A percentile compares a stretch with the other conserved stretches of the same genome.
Conservation (phyloP, 2,888 invertebrate species). For the Eilema griseolum region DNA sequence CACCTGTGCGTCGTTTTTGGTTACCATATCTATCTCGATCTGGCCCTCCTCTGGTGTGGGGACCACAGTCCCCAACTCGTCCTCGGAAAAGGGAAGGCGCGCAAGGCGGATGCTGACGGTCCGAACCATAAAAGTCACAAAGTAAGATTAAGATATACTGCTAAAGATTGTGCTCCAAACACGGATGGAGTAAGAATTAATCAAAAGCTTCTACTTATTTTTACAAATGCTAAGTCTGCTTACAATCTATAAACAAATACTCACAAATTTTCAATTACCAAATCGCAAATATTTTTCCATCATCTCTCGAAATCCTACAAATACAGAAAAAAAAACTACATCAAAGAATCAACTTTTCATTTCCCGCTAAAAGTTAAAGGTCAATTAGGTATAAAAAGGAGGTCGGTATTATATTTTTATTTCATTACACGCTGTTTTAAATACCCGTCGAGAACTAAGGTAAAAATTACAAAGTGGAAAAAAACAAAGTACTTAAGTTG, state of each 20-base stretch:
- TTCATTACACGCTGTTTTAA: neutral
- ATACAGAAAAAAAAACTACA: slow-evolving; percentile 2
- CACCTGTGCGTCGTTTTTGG: too few relatives aligned
- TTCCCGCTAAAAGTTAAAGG: neutral
- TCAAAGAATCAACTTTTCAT: slow-evolving; percentile 7
- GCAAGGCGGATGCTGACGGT: too few relatives aligned
- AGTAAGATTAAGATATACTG: too few relatives aligned
- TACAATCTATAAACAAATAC: neutral
- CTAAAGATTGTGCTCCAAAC: too few relatives aligned
- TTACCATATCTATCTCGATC: too few relatives aligned
- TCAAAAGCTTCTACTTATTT: neutral
- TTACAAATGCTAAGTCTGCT: neutral
- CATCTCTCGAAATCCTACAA: neutral
- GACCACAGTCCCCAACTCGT: too few relatives aligned
- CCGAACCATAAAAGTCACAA: too few relatives aligned
- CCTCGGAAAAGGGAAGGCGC: too few relatives aligned
- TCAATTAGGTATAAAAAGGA: slow-evolving; percentile 9
- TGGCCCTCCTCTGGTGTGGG: too few relatives aligned
- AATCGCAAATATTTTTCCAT: neutral
- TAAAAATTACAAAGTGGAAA: neutral
- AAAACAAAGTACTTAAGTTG: neutral
- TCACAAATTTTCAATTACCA: neutral
- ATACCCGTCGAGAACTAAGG: neutral
- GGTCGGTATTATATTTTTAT: slow-evolving; percentile 4
- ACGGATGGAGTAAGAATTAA: too few relatives aligned